phyloP scores from a whole-genome alignment of 1,140 invertebrate genomes.

The Drosophila paulistorum region DNA sequence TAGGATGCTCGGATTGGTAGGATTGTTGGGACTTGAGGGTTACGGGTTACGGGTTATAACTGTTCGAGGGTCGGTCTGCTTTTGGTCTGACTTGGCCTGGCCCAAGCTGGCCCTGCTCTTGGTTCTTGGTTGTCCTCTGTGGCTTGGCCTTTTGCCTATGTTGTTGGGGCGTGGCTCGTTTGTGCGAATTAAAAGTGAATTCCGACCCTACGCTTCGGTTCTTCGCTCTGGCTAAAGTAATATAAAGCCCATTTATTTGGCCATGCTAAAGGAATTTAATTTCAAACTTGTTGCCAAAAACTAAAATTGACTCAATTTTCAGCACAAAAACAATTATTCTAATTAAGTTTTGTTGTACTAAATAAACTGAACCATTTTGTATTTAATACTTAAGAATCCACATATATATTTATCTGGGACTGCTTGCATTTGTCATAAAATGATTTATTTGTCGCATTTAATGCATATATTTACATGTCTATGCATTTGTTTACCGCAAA shows the following conservation, averaged over 20 bases:
- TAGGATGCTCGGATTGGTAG: background rate
- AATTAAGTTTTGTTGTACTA: constrained; percentile 8
- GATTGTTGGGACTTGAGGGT: background rate
- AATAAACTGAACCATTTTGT: background rate
- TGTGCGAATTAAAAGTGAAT: constrained; percentile 42
- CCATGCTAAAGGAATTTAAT: constrained; percentile 31
- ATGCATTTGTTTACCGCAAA: too few species aligned
- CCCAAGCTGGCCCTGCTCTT: too few species aligned
- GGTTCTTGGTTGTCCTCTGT: background rate
- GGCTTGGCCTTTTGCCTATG: constrained; percentile 2
- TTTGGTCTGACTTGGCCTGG: background rate
- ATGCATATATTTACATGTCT: background rate
- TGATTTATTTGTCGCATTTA: background rate
- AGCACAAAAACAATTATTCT: constrained; percentile 9
- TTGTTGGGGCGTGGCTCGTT: constrained; percentile 24
- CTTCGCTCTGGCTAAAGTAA: constrained; percentile 25
- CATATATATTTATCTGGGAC: background rate
- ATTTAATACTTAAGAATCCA: background rate
- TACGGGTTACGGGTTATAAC: too few species aligned
- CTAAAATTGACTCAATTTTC: constrained; percentile 3
- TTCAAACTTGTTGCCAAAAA: constrained; percentile 7
- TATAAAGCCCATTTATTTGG: constrained; percentile 48
- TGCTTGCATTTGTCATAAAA: background rate
- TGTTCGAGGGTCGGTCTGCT: too few species aligned
- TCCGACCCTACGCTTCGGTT: constrained; percentile 2